Evolutionary conservation across 2,113 vertebrate genomes (phyloP).

Genomic region (Xenopus borealis): DNA sequence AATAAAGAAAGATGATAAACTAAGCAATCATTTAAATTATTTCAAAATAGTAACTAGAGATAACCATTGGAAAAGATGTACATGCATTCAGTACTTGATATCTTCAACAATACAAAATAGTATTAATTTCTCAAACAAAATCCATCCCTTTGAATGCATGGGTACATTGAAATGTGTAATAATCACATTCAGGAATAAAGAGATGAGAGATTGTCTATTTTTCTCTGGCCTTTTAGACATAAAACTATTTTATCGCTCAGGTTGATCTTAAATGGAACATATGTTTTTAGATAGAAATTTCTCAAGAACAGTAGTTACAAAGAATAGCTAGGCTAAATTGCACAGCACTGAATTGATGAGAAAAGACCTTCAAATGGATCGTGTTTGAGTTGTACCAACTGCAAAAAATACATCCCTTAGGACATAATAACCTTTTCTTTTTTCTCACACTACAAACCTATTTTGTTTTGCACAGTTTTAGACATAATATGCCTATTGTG

Average conservation of each 20-base stretch:
- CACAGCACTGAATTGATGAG: constrained; percentile 40
- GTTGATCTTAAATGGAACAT: constrained; percentile 40
- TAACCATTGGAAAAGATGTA: too few relatives aligned
- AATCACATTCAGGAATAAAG: too few relatives aligned
- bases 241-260: constrained; percentile 34
- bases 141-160: too few relatives aligned
- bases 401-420: constrained; percentile 44
- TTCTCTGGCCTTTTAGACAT: constrained; percentile 25
- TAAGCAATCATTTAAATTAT: too few relatives aligned
- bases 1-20: too few relatives aligned
- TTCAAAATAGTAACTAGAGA: too few relatives aligned
- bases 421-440: constrained; percentile 45
- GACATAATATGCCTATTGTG: constrained; percentile 24
- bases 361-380: constrained; percentile 39
- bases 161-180: too few relatives aligned
- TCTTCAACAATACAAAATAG: too few relatives aligned
- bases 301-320: constrained; percentile 43
- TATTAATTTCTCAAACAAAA: too few relatives aligned
- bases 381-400: constrained; percentile 32
- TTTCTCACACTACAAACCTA: constrained; percentile 26
- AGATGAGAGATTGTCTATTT: background rate
- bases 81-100: too few relatives aligned
- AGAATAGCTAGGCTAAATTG: constrained; percentile 44
- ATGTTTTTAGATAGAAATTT: constrained; percentile 41
- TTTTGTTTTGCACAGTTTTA: constrained; percentile 28